phyloP scores from a whole-genome alignment of 1,140 invertebrate genomes.

The Hirudo medicinalis region DNA sequence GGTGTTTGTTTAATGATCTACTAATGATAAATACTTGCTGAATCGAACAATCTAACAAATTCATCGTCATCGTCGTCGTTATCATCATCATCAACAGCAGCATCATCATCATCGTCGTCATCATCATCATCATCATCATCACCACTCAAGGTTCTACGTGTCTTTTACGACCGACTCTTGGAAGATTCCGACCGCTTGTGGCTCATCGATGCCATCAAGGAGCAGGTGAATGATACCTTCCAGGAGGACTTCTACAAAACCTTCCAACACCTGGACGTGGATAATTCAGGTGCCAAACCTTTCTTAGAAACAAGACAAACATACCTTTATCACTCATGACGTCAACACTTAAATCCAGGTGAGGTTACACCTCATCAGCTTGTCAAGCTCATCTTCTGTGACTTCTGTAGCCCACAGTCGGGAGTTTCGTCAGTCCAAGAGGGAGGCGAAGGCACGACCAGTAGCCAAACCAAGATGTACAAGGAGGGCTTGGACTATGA shows the following conservation, averaged over 20 bases:
- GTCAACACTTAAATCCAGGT: too few species aligned
- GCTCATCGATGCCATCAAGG: conserved; percentile 49
- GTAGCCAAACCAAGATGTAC: conserved; percentile 59
- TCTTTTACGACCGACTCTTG: conserved; percentile 82
- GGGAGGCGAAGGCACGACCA: conserved; percentile 55
- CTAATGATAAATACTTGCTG: too few species aligned
- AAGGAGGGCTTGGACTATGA: conserved; percentile 74
- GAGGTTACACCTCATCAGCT: background rate
- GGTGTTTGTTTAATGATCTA: too few species aligned
- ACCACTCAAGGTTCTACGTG: conserved; percentile 50
- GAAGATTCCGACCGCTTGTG: conserved; percentile 67
- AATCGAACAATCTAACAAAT: too few species aligned
- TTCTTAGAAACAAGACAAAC: too few species aligned
- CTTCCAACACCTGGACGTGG: conserved; percentile 43
- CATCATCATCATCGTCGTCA: conserved; percentile 15
- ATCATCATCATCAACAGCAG: conserved; percentile 14
- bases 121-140: conserved; percentile 15
- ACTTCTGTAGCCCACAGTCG: conserved; percentile 57
- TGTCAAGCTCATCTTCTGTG: background rate
- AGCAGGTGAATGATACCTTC: conserved; percentile 35
- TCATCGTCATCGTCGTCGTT: conserved; percentile 13
- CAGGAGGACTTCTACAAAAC: conserved; percentile 45
- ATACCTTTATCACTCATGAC: too few species aligned
- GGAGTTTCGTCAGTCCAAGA: conserved; percentile 90
- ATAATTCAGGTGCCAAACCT: conserved; percentile 29